Percentiles rank a stretch among this genome's conserved stretches.
Evolutionary conservation across 2,113 vertebrate genomes (phyloP).

Genomic region (Gorsachius goisagi): DNA sequence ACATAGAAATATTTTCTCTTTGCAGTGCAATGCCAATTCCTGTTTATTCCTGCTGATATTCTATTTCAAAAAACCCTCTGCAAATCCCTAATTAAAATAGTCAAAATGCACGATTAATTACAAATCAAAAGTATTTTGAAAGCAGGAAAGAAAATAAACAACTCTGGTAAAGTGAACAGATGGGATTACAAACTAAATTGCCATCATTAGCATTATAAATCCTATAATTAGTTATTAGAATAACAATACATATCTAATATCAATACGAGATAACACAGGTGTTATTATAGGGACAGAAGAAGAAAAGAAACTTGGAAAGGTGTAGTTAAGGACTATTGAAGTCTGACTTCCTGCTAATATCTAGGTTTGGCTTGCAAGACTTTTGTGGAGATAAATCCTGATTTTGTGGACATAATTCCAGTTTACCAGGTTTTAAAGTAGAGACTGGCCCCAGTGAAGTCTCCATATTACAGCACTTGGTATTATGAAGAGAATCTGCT

Average conservation of each 20-base stretch:
- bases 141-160: slow-evolving; percentile 38
- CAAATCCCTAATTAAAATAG: neutral
- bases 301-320: neutral
- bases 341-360: neutral
- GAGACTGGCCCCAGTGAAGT: neutral
- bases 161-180: slow-evolving; percentile 23
- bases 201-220: slow-evolving; percentile 23
- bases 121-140: slow-evolving; percentile 11
- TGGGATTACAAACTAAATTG: slow-evolving; percentile 28
- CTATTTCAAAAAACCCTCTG: neutral
- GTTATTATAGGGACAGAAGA: neutral
- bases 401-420: neutral
- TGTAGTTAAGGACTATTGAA: neutral
- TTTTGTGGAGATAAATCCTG: neutral
- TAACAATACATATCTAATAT: slow-evolving; percentile 34
- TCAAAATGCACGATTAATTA: slow-evolving; percentile 1
- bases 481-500: neutral
- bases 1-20: neutral
- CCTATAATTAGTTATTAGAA: slow-evolving; percentile 53
- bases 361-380: neutral
- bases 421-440: neutral
- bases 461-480: neutral
- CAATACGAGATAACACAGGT: slow-evolving; percentile 1
- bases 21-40: neutral
- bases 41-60: neutral